A percentile compares a stretch with the other conserved stretches of the same genome.
These are phyloP conservation scores for Orius insidiosus DNA, from an alignment of 1,140 invertebrate genomes.

Conservation along the genomic window DNA sequence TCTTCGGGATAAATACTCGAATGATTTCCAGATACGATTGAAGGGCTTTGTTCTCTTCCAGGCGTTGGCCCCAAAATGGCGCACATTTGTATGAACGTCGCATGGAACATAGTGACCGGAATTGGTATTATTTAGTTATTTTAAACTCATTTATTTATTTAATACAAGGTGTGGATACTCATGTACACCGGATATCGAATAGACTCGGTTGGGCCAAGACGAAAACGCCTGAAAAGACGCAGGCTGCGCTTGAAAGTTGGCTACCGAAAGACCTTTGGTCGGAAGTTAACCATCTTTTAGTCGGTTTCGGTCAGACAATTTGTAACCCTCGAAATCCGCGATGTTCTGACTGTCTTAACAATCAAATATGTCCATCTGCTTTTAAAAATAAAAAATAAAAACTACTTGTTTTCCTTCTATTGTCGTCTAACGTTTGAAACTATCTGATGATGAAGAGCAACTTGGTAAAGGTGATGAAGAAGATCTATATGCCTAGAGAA, in stretches of 20 bases:
- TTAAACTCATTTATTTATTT: no score
- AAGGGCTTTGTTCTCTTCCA: conserved; percentile 68
- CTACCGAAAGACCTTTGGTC: conserved; percentile 71
- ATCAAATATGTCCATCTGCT: conserved; percentile 25
- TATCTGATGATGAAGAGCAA: no score
- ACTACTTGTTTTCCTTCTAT: no score
- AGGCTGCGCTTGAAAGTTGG: conserved; percentile 71
- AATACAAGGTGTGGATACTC: conserved; percentile 95
- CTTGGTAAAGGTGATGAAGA: no score
- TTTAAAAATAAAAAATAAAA: no score
- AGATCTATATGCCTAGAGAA: no score
- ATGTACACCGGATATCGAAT: conserved; percentile 89
- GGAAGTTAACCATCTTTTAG: conserved; percentile 80
- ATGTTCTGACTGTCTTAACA: conserved; percentile 69
- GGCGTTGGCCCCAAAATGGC: conserved; percentile 98
- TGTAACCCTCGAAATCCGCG: conserved; percentile 67
- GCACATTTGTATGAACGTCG: conserved; percentile 84
- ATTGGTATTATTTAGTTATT: no score
- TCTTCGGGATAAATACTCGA: conserved; percentile 58
- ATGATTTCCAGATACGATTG: conserved; percentile 69
- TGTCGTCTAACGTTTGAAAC: no score
- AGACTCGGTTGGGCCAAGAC: conserved; percentile 62
- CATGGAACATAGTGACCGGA: conserved; percentile 74
- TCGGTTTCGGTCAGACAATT: conserved; percentile 90
- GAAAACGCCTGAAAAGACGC: conserved; percentile 77